Base-by-base conservation (phyloP, 2,888 invertebrate genomes). In the Andricus curvator region DNA sequence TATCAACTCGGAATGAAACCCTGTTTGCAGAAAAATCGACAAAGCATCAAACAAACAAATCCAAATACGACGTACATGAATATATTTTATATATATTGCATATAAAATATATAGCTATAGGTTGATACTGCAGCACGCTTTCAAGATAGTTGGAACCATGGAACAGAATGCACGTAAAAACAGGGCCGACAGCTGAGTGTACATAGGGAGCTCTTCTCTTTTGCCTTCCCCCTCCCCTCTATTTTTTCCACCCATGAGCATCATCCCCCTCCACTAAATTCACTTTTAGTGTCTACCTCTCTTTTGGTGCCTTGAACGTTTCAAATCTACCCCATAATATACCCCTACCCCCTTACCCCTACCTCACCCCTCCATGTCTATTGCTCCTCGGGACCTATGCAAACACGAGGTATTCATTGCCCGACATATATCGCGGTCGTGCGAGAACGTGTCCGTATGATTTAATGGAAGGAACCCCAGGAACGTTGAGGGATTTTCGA, bases 161-260 rank as follows among this genome's bases (percentile, higher is more conserved):
- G 83, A 85, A 80, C 84, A 83, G 82, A 81, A 82, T 80, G 84
- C 74, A 56, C 81, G 89, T 88, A 89, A 90, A 91, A 91, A 91
- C 90, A 88, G 89, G 74, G 87, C 88, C 87, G 89, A 85, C 92
- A 92, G 92, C 92, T 92, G 92, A 91, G 92, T 92, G 92, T 92
- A 92, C 92, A 92, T 86, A 92, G 87, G 88, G 84, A 84, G 82
- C 85, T 82, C 83, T 77, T 81, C 81, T 83, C 82, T 84, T 79
- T 83, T 79, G 82, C 81, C 81, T 82, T 80, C 82, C 78, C 79
- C 78, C 62, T 67, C 62, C 82, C 77, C 79, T 70, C 67, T 44
- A 78, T 79, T 77, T 80, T 74, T 74, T 81, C 77, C 62, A 62
- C 29, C 65, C 70, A 74, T 78, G 77, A 78, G 79, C 78, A 85